These are phyloP conservation scores for Drosophila bocki DNA, from an alignment of 1,140 invertebrate genomes.

Conservation along the genomic window DNA sequence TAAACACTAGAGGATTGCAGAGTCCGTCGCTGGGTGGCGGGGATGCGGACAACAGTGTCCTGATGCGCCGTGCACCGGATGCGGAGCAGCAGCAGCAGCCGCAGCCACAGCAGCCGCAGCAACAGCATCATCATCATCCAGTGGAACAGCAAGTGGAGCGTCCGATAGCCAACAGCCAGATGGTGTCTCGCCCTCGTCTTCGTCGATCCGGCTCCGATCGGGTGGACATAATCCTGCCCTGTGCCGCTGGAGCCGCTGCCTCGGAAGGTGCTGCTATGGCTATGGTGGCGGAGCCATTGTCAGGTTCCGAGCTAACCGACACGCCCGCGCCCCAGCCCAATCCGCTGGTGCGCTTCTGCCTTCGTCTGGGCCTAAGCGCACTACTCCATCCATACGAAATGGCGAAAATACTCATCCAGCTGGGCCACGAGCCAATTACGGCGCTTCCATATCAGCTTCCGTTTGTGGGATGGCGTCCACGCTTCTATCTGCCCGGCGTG, in stretches of 20 bases:
- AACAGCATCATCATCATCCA: background rate
- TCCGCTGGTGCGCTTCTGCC: conserved; percentile 37
- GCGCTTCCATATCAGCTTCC: conserved; percentile 4
- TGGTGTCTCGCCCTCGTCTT: background rate
- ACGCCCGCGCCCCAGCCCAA: conserved; percentile 3
- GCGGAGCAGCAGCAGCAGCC: background rate
- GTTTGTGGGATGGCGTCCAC: conserved; percentile 18
- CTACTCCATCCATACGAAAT: conserved; percentile 58
- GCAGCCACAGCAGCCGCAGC: background rate
- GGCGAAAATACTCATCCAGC: conserved; percentile 59
- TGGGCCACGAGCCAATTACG: conserved; percentile 58
- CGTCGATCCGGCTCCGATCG: conserved; percentile 7
- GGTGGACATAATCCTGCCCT: background rate
- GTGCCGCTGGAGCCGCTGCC: background rate
- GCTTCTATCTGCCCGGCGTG: conserved; percentile 39
- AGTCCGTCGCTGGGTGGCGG: conserved; percentile 6
- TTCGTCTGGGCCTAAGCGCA: conserved; percentile 44
- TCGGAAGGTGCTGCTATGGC: background rate
- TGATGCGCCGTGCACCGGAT: background rate
- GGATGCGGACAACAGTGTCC: conserved; percentile 40
- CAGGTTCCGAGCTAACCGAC: background rate
- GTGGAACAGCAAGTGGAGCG: background rate
- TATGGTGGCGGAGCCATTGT: background rate
- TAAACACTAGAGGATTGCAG: background rate
- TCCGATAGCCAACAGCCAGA: background rate